Evolutionary conservation across 2,888 invertebrate genomes (phyloP).

Genomic region (Calameuta pallipes): DNA sequence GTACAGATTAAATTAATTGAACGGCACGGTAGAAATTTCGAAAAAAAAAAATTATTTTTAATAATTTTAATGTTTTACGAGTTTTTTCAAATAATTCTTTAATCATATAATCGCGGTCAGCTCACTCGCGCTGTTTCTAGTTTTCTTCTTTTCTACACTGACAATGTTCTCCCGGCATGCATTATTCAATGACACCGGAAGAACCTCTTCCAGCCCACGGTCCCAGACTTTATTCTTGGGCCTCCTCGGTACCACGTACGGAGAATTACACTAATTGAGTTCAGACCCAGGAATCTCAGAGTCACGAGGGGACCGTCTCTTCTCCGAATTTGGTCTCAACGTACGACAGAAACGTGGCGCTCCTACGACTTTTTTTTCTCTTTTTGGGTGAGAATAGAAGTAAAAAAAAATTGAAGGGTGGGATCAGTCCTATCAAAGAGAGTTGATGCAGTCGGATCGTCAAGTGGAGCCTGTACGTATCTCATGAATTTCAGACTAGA

Average conservation of each 20-base stretch:
- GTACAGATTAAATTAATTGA: not conserved
- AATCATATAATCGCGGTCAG: not conserved
- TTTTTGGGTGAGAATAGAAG: not conserved
- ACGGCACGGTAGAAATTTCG: not conserved
- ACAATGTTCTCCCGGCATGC: constrained; percentile 38
- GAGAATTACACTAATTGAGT: constrained; percentile 26
- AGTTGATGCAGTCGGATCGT: not conserved
- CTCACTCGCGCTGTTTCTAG: not conserved
- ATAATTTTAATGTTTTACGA: not conserved
- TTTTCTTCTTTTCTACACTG: not conserved
- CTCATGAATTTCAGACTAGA: not conserved
- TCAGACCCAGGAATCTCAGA: constrained; percentile 8
- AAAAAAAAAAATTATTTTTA: not conserved
- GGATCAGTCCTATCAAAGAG: not conserved
- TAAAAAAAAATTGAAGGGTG: not conserved
- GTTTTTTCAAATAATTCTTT: not conserved
- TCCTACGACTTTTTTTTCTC: not conserved
- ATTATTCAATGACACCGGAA: constrained; percentile 43
- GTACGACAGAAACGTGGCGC: not conserved
- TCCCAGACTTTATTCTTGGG: not conserved
- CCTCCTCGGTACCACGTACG: constrained; percentile 19
- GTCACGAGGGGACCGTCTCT: not conserved
- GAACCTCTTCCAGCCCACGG: constrained; percentile 17
- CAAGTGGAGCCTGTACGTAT: not conserved
- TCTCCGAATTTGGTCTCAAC: not conserved